Evolutionary conservation across 2,888 invertebrate genomes (phyloP).

Genomic region (Tipula unca): DNA sequence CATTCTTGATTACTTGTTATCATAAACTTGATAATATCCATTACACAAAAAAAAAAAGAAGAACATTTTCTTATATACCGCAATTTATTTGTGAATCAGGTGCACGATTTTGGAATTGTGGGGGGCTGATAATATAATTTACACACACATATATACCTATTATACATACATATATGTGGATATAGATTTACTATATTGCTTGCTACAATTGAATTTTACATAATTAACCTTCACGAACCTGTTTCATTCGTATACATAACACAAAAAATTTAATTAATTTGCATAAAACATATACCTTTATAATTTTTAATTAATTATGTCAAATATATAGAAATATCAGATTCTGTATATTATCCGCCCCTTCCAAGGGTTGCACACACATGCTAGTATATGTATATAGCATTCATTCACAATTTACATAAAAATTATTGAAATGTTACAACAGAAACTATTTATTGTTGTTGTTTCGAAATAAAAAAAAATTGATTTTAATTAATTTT

Average conservation of each 20-base stretch:
- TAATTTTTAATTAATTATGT: background rate
- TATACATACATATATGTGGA: background rate
- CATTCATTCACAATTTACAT: background rate
- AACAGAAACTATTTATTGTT: background rate
- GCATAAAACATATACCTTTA: background rate
- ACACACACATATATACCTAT: background rate
- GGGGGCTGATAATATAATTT: background rate
- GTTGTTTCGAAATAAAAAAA: background rate
- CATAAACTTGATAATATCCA: conserved; percentile 8
- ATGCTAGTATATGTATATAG: no score
- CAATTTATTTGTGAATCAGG: background rate
- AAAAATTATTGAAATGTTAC: background rate
- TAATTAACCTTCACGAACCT: background rate
- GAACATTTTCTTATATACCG: background rate
- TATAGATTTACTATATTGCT: background rate
- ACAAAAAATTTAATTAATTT: background rate
- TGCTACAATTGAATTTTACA: background rate
- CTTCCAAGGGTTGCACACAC: background rate
- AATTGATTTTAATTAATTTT: background rate
- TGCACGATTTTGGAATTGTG: background rate
- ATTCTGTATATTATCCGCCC: background rate
- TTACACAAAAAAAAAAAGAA: background rate
- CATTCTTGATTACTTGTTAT: conserved; percentile 14
- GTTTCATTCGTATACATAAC: background rate
- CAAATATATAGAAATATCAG: background rate